These are phyloP conservation scores for Yponomeuta plumbellus DNA, from an alignment of 2,888 invertebrate genomes.

Conservation along the genomic window DNA sequence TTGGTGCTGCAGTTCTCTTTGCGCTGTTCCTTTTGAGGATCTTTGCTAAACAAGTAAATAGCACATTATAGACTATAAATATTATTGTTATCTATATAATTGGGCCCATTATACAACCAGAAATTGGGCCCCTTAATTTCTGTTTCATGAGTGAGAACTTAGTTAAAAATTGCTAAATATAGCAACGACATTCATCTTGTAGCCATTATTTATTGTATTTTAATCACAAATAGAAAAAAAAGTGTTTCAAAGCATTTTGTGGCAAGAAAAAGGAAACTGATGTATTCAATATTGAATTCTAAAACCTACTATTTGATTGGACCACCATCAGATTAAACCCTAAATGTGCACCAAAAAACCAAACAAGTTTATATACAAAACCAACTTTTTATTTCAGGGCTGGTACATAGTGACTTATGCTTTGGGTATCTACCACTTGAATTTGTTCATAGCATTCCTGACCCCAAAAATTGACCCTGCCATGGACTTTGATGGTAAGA, in stretches of 20 bases:
- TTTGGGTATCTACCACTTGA: conserved; percentile 98
- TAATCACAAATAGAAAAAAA: no score
- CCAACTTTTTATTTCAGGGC: conserved; percentile 80
- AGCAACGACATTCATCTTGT: not conserved
- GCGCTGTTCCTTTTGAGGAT: conserved; percentile 87
- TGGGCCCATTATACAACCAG: not conserved
- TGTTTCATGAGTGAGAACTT: not conserved
- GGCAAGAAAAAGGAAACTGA: no score
- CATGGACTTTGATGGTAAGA: conserved; percentile 91
- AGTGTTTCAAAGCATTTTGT: no score
- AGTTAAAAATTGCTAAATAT: not conserved
- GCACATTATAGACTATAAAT: not conserved
- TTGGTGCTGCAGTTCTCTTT: conserved; percentile 81
- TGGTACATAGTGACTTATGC: conserved; percentile 99
- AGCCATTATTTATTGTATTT: not conserved
- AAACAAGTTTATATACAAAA: no score
- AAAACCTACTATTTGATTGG: no score
- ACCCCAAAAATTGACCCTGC: conserved; percentile 99
- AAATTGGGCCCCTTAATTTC: not conserved
- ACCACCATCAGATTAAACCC: no score
- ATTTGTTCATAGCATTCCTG: conserved; percentile 99
- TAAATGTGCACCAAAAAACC: no score
- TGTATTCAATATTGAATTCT: no score
- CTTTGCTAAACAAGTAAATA: conserved; percentile 85
- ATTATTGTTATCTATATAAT: no score